A percentile compares a stretch with the other conserved stretches of the same genome.
These are phyloP conservation scores for Argentina silus DNA, from an alignment of 2,797 vertebrate genomes.

Conservation along the genomic window DNA sequence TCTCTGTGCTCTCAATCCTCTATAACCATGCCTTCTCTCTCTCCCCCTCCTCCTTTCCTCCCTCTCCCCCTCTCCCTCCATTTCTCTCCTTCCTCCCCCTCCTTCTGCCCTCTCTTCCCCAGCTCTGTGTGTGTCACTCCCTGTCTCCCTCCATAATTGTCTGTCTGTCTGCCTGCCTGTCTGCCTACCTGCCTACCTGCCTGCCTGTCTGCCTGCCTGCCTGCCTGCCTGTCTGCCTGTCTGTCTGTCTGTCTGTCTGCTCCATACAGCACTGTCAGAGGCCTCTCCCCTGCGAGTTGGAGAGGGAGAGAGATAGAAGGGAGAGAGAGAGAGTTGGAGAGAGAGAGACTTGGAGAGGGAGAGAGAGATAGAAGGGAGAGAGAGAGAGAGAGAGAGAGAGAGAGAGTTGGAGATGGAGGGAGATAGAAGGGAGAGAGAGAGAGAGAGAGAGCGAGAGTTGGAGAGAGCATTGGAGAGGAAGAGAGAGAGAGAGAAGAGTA, in stretches of 20 bases:
- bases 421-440: constrained; percentile 21
- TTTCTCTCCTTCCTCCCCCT: constrained; percentile 8
- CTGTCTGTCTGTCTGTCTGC: constrained; percentile 55
- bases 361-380: no score
- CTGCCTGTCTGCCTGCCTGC: no score
- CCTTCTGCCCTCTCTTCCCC: constrained; percentile 36
- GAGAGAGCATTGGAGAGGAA: constrained; percentile 35
- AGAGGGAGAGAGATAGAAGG: no score
- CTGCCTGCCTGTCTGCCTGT: no score
- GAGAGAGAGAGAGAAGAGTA: constrained; percentile 12
- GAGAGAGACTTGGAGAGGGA: no score
- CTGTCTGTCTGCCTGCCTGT: no score
- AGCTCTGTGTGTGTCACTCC: neutral
- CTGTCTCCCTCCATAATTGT: neutral
- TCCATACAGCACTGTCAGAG: constrained; percentile 42
- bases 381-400: constrained; percentile 9
- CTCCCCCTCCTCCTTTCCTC: constrained; percentile 31
- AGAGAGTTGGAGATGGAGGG: constrained; percentile 15
- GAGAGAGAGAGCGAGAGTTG: no score
- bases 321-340: neutral
- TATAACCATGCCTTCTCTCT: no score
- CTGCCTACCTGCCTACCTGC: no score
- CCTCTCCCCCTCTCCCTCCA: constrained; percentile 12
- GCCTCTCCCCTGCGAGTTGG: no score
- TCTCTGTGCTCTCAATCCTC: constrained; percentile 57